These are phyloP conservation scores for Pocillopora damicornis DNA, from an alignment of 64 coral and sea anemone species.

Conservation along the genomic window DNA sequence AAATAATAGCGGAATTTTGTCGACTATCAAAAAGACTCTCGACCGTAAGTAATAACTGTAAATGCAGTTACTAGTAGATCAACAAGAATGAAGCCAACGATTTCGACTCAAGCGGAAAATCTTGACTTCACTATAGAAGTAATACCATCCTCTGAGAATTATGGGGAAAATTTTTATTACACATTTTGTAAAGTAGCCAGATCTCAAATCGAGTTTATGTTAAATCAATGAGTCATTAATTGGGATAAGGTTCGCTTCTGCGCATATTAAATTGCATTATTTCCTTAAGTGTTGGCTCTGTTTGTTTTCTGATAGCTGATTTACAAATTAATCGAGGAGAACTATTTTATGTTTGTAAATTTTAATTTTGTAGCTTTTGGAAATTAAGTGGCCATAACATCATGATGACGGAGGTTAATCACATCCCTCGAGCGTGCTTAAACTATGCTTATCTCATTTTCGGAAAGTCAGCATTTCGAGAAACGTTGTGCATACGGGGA, in stretches of 20 bases:
- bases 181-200: no score
- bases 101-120: background rate
- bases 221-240: no score
- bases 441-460: conserved; percentile 42
- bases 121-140: background rate
- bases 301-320: background rate
- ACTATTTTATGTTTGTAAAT: background rate
- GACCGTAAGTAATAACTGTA: background rate
- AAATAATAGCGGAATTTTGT: background rate
- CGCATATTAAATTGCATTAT: background rate
- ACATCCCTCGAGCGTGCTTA: conserved; percentile 31
- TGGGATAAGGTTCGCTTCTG: background rate
- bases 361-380: background rate
- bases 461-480: conserved; percentile 40
- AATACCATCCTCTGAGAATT: background rate
- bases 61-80: background rate
- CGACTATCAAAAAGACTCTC: background rate
- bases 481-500: conserved; percentile 36
- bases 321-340: background rate
- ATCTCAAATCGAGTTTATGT: no score
- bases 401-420: background rate
- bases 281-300: background rate
- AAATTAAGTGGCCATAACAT: background rate
- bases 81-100: background rate
- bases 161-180: no score